These are phyloP conservation scores for Heliothis subflexa DNA, from an alignment of 1,140 invertebrate species.

Conservation along the genomic window DNA sequence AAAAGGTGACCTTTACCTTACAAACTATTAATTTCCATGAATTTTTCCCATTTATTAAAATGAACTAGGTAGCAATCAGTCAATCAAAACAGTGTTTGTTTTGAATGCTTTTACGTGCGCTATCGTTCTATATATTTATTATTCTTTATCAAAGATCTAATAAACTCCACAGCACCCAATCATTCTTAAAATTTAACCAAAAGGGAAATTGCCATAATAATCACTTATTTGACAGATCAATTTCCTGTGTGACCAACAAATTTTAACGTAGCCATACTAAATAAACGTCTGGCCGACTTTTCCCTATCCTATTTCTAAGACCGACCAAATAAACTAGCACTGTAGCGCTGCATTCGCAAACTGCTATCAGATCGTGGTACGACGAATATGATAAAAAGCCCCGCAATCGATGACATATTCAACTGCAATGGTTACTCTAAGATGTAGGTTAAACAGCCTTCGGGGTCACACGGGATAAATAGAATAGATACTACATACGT, in stretches of 20 bases:
- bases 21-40: conserved; percentile 7
- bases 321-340: not conserved
- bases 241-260: not conserved
- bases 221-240: not conserved
- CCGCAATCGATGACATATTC: conserved; percentile 49
- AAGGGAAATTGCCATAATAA: conserved; percentile 15
- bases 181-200: not conserved
- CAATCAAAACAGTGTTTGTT: not conserved
- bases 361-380: conserved; percentile 35
- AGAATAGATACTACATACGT: conserved; percentile 8
- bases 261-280: not conserved
- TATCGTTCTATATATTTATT: not conserved
- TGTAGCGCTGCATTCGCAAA: not conserved
- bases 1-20: not conserved
- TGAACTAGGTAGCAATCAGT: not conserved
- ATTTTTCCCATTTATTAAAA: not conserved
- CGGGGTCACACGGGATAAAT: conserved; percentile 8
- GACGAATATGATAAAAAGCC: conserved; percentile 48
- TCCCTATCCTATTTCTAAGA: not conserved
- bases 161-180: not conserved
- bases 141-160: not conserved
- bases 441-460: conserved; percentile 36
- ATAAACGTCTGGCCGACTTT: not conserved
- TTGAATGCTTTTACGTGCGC: not conserved
- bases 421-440: conserved; percentile 51